Conservation (phyloP, 2,888 invertebrate species). For the Caenorhabditis wallacei region DNA sequence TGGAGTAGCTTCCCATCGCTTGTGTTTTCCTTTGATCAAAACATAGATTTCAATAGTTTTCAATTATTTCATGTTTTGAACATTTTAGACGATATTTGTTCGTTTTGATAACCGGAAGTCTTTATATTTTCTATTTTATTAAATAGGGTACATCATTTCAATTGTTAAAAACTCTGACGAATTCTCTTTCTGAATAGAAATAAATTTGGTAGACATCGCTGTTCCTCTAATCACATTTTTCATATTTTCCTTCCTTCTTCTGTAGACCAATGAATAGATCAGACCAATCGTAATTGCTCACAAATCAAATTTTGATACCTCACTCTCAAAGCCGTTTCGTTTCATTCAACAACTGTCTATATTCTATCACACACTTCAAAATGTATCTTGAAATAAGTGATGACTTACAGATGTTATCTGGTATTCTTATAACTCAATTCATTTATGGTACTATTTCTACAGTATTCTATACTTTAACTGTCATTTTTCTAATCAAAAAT, state of each 20-base stretch:
- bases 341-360: not conserved
- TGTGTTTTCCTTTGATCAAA: no score
- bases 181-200: not conserved
- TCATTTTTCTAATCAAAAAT: constrained; percentile 36
- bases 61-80: constrained; percentile 3
- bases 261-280: constrained; percentile 5
- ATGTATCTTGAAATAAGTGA: constrained; percentile 19
- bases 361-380: not conserved
- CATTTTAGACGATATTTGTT: not conserved
- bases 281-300: constrained; percentile 8
- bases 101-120: no score
- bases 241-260: not conserved
- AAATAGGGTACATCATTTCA: constrained; percentile 1
- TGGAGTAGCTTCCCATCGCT: no score
- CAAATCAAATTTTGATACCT: constrained; percentile 2
- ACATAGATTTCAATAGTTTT: no score
- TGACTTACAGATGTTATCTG: constrained; percentile 45
- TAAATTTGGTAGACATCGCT: not conserved
- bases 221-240: not conserved
- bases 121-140: no score
- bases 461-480: constrained; percentile 48
- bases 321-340: not conserved
- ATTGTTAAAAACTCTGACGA: not conserved
- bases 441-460: constrained; percentile 38
- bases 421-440: constrained; percentile 44